Conservation (phyloP, 1,140 invertebrate species). For the Solen grandis region DNA sequence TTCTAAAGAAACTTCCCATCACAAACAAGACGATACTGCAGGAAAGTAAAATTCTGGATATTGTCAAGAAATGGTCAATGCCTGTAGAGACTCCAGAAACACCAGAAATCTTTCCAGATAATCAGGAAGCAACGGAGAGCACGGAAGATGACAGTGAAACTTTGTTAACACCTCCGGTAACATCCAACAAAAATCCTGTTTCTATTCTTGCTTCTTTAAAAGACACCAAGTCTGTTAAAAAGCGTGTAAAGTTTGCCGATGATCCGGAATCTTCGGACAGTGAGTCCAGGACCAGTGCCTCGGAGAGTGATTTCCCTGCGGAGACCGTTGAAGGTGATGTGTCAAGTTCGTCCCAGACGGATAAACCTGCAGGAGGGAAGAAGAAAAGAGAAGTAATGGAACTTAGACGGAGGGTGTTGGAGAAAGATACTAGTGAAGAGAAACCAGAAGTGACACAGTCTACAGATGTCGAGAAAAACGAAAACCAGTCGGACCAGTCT, state of each 20-base stretch:
- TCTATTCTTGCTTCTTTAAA: conserved; percentile 65
- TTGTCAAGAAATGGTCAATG: conserved; percentile 63
- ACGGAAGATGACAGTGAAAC: conserved; percentile 49
- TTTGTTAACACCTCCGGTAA: conserved; percentile 26
- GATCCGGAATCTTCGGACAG: conserved; percentile 71
- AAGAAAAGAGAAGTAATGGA: conserved; percentile 7
- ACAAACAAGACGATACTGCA: conserved; percentile 95
- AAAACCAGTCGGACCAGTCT: conserved; percentile 24
- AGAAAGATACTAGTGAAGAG: conserved; percentile 8
- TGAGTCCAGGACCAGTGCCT: conserved; percentile 65
- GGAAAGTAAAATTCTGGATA: conserved; percentile 90
- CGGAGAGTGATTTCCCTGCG: conserved; percentile 53
- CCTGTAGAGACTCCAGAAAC: conserved; percentile 54
- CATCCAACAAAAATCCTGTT: conserved; percentile 60
- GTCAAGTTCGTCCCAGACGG: conserved; percentile 43
- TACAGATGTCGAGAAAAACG: conserved; percentile 42
- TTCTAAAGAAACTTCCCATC: conserved; percentile 90
- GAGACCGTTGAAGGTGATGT: conserved; percentile 36
- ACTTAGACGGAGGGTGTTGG: conserved; percentile 52
- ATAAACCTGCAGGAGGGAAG: background rate
- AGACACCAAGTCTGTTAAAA: conserved; percentile 66
- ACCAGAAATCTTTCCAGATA: conserved; percentile 22
- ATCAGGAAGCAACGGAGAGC: conserved; percentile 5
- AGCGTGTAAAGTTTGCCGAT: conserved; percentile 75
- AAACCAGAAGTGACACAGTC: conserved; percentile 35